phyloP scores from a whole-genome alignment of 2,888 invertebrate species.

The Gymnocheta viridis region DNA sequence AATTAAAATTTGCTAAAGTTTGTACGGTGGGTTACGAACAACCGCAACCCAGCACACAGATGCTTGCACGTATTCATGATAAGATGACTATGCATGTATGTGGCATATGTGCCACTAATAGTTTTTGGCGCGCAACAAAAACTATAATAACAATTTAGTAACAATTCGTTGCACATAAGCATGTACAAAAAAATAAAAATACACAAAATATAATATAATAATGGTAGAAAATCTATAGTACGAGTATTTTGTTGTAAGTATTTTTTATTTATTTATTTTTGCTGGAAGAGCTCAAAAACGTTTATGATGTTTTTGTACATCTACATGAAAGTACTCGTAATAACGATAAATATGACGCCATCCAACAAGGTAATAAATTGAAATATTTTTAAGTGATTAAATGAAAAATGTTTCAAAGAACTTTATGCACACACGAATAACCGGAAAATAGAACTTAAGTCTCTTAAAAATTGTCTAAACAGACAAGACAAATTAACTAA shows the following conservation, averaged over 20 bases:
- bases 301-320: constrained; percentile 23
- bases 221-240: constrained; percentile 6
- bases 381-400: constrained; percentile 57
- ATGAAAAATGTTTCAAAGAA: constrained; percentile 43
- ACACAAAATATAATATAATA: constrained; percentile 26
- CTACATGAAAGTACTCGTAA: constrained; percentile 17
- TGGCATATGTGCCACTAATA: constrained; percentile 68
- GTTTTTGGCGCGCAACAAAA: constrained; percentile 68
- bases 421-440: constrained; percentile 3
- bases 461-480: constrained; percentile 12
- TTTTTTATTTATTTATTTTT: background rate
- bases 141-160: constrained; percentile 62
- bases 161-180: constrained; percentile 61
- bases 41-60: constrained; percentile 1
- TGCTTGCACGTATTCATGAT: background rate
- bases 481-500: constrained; percentile 10
- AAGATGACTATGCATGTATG: constrained; percentile 60
- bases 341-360: constrained; percentile 65
- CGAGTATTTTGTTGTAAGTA: background rate
- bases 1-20: background rate
- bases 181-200: constrained; percentile 3
- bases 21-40: constrained; percentile 21
- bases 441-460: background rate
- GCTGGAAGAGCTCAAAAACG: constrained; percentile 42
- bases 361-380: constrained; percentile 62